phyloP scores from a whole-genome alignment of 2,113 vertebrate species.

The Dromiciops gliroides region DNA sequence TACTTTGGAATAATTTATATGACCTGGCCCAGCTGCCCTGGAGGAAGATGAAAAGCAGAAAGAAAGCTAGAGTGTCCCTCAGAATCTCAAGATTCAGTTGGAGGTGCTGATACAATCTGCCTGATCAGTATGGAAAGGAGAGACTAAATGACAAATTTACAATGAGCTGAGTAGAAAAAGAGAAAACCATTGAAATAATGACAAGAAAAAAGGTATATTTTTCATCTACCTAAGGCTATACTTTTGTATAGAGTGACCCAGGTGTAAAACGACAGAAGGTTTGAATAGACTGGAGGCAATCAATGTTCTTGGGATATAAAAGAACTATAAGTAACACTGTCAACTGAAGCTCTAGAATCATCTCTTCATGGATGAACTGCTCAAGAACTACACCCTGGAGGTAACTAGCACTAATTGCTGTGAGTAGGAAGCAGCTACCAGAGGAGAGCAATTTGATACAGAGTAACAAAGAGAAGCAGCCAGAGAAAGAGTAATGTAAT shows the following conservation, averaged over 20 bases:
- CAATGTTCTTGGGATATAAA: background rate
- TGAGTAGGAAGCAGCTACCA: background rate
- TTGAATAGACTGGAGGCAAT: background rate
- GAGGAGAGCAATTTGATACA: background rate
- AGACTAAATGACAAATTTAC: background rate
- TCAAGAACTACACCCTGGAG: background rate
- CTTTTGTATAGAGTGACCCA: background rate
- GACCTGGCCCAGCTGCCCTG: background rate
- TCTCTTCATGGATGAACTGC: conserved; percentile 1
- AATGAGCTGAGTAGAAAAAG: background rate
- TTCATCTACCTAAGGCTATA: background rate
- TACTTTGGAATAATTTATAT: background rate
- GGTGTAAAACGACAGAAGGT: background rate
- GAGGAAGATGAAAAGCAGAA: background rate
- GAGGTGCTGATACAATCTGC: background rate
- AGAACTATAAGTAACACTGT: background rate
- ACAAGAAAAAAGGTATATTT: background rate
- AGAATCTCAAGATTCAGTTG: background rate
- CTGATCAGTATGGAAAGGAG: background rate
- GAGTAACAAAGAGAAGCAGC: background rate
- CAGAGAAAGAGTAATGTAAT: background rate
- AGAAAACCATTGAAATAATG: background rate
- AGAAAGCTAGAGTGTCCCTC: background rate
- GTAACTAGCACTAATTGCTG: background rate
- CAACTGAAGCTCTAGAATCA: background rate